These are phyloP conservation scores for Scaptodrosophila lebanonensis DNA, from an alignment of 1,140 invertebrate genomes.

Conservation along the genomic window DNA sequence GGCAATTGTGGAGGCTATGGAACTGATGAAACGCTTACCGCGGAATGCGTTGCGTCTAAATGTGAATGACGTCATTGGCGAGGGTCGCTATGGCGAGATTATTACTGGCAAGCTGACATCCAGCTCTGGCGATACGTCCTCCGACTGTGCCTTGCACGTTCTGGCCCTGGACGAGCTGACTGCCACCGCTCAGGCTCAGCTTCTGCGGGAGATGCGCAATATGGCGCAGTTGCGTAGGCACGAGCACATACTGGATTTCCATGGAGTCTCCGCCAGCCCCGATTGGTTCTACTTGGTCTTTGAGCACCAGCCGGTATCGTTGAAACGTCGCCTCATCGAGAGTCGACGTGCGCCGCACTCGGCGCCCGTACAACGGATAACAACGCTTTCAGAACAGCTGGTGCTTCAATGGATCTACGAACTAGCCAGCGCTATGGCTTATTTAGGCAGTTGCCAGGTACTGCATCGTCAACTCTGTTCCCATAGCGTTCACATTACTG, in stretches of 20 bases:
- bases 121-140: constrained; percentile 8
- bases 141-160: constrained; percentile 68
- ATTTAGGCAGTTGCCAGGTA: constrained; percentile 81
- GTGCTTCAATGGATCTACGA: constrained; percentile 77
- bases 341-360: constrained; percentile 42
- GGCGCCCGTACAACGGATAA: constrained; percentile 78
- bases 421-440: constrained; percentile 83
- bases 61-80: constrained; percentile 81
- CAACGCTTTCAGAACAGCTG: constrained; percentile 78
- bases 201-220: constrained; percentile 86
- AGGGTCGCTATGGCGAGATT: constrained; percentile 87
- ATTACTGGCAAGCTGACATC: constrained; percentile 81
- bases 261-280: constrained; percentile 88
- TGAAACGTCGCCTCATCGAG: constrained; percentile 81
- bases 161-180: constrained; percentile 80
- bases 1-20: constrained; percentile 49
- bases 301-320: constrained; percentile 81
- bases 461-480: constrained; percentile 85
- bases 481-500: constrained; percentile 81
- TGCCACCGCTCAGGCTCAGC: constrained; percentile 81
- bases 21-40: constrained; percentile 83
- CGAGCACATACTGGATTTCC: constrained; percentile 84
- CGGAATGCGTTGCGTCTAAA: constrained; percentile 83
- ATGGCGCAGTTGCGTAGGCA: constrained; percentile 84
- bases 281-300: constrained; percentile 84